Percentiles rank a stretch among this genome's conserved stretches.
Conservation (phyloP, 2,888 invertebrate species). For the Drepanosiphum platanoidis region DNA sequence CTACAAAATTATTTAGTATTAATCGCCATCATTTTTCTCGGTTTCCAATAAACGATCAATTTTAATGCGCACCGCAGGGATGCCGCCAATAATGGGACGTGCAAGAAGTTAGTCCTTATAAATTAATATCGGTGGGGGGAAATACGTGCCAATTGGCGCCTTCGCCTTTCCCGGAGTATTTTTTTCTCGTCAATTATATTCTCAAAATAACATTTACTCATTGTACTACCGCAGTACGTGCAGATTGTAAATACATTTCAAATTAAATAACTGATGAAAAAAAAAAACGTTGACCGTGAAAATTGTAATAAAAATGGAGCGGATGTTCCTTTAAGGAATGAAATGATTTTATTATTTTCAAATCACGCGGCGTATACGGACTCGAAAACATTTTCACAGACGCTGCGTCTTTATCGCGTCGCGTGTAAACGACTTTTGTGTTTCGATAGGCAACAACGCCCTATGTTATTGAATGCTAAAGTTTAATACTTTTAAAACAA, state of each 20-base stretch:
- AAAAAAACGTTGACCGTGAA: background rate
- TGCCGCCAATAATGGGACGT: background rate
- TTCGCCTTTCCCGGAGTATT: background rate
- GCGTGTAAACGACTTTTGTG: no score
- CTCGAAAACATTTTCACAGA: no score
- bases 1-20: no score
- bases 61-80: background rate
- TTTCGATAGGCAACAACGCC: no score
- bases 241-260: background rate
- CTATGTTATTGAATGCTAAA: no score
- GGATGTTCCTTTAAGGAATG: no score
- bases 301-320: background rate
- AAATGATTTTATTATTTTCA: background rate
- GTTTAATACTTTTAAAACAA: no score
- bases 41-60: background rate
- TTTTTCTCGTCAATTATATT: background rate
- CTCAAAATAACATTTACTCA: no score
- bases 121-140: background rate
- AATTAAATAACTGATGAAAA: background rate
- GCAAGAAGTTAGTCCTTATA: background rate
- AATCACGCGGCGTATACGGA: background rate
- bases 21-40: no score
- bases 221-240: background rate
- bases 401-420: no score
- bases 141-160: background rate